Percentiles rank a stretch among this genome's conserved stretches.
Evolutionary conservation across 2,888 invertebrate species (phyloP).

Genomic region (Eristalis pertinax): DNA sequence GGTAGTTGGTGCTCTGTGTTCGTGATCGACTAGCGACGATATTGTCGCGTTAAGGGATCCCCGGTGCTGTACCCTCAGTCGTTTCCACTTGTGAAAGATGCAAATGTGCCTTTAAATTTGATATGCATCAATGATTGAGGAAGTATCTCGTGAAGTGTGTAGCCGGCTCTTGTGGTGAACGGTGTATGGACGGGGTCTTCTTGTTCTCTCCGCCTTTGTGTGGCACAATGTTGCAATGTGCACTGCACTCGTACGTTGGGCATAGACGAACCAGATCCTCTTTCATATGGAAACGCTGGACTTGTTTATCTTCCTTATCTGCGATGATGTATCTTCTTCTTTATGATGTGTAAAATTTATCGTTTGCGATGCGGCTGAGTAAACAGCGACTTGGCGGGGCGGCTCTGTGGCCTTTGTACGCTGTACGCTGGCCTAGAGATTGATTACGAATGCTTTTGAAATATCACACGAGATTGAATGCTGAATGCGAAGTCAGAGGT

Average conservation of each 20-base stretch:
- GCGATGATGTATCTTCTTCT: conserved; percentile 59
- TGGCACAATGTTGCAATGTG: conserved; percentile 54
- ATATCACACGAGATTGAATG: not conserved
- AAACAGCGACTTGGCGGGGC: conserved; percentile 2
- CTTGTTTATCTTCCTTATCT: conserved; percentile 57
- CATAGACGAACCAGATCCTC: conserved; percentile 59
- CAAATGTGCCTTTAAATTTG: conserved; percentile 65
- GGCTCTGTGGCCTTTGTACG: not conserved
- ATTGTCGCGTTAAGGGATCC: conserved; percentile 57
- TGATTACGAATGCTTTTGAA: not conserved
- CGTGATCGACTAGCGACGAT: conserved; percentile 56
- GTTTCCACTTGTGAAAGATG: conserved; percentile 34
- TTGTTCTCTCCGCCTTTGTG: conserved; percentile 3
- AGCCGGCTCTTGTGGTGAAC: not conserved
- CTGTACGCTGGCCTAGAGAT: not conserved
- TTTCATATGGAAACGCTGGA: conserved; percentile 62
- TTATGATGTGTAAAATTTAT: conserved; percentile 71
- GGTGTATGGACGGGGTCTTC: not conserved
- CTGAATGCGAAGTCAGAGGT: not conserved
- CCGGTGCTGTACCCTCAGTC: not conserved
- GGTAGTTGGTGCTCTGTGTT: not conserved
- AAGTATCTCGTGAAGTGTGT: conserved; percentile 46
- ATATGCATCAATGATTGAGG: conserved; percentile 71
- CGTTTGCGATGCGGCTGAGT: conserved; percentile 58
- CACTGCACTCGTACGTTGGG: not conserved